Evolutionary conservation across 2,888 invertebrate genomes (phyloP).

Genomic region (Atethmia centrago): DNA sequence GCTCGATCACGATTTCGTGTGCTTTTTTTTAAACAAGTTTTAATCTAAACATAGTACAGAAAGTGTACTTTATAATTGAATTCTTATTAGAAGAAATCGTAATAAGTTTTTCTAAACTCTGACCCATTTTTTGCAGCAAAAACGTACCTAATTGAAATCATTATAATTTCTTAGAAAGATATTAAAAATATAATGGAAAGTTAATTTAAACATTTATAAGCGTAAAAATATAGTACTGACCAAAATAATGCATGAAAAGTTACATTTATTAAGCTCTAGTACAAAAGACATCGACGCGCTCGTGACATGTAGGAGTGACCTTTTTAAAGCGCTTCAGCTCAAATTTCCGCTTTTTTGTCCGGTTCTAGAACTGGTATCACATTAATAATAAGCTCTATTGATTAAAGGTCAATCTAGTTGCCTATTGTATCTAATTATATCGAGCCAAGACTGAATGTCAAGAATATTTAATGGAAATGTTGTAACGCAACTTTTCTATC

Average conservation of each 20-base stretch:
- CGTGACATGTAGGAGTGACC: background rate
- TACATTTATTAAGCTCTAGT: constrained; percentile 44
- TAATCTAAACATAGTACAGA: constrained; percentile 27
- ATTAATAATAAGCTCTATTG: constrained; percentile 27
- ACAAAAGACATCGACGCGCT: constrained; percentile 79
- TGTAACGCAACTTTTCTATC: constrained; percentile 1
- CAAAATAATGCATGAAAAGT: background rate
- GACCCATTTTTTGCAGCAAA: constrained; percentile 20
- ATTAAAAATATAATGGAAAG: background rate
- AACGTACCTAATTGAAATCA: background rate
- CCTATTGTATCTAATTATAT: constrained; percentile 38
- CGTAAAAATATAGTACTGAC: background rate
- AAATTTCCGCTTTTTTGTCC: constrained; percentile 33
- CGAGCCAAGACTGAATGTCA: constrained; percentile 42
- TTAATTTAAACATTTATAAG: background rate
- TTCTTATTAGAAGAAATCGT: constrained; percentile 24
- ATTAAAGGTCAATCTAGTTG: constrained; percentile 50
- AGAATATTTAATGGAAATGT: constrained; percentile 27
- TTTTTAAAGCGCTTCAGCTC: background rate
- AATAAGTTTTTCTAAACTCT: background rate
- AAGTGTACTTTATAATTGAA: constrained; percentile 16
- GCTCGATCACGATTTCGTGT: constrained; percentile 52
- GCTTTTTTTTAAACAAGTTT: constrained; percentile 44
- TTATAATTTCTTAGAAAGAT: background rate
- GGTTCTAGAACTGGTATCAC: constrained; percentile 44